Conservation (phyloP, 2,113 vertebrate genomes). For the Dasyornis broadbenti region DNA sequence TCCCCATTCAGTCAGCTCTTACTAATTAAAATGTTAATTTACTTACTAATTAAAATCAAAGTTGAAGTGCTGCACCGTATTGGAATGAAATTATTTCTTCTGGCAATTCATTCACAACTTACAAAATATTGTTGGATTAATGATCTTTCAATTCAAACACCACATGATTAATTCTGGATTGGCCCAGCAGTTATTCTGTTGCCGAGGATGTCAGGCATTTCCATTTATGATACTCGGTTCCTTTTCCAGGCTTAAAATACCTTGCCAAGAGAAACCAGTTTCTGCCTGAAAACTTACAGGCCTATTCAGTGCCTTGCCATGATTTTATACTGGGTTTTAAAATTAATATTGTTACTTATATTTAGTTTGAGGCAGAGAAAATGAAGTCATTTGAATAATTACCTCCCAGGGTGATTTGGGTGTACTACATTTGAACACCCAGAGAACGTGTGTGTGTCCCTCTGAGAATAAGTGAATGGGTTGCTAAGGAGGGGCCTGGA, state of each 20-base stretch:
- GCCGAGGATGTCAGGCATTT: slow-evolving; percentile 27
- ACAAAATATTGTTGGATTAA: slow-evolving; percentile 54
- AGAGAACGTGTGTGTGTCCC: not conserved
- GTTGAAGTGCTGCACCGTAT: not conserved
- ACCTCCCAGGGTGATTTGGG: not conserved
- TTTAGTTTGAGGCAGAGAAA: not conserved
- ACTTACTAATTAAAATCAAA: slow-evolving; percentile 66
- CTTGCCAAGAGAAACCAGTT: slow-evolving; percentile 43
- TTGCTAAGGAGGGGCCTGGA: not conserved
- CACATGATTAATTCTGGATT: slow-evolving; percentile 45
- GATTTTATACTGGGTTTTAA: not conserved
- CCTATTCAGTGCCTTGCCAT: not conserved
- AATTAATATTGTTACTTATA: not conserved
- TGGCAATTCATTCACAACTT: slow-evolving; percentile 60
- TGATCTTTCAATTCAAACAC: slow-evolving; percentile 61
- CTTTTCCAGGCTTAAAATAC: slow-evolving; percentile 31
- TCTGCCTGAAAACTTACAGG: slow-evolving; percentile 37
- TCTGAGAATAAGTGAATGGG: not conserved
- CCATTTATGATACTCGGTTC: slow-evolving; percentile 46
- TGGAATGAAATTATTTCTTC: slow-evolving; percentile 51
- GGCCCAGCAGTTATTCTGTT: slow-evolving; percentile 54
- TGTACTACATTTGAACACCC: not conserved
- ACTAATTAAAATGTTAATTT: slow-evolving; percentile 64
- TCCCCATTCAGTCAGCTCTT: slow-evolving; percentile 28
- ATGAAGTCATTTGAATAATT: not conserved